These are phyloP conservation scores for Ellobium chinense DNA, from an alignment of 2,888 invertebrate genomes.

Conservation along the genomic window DNA sequence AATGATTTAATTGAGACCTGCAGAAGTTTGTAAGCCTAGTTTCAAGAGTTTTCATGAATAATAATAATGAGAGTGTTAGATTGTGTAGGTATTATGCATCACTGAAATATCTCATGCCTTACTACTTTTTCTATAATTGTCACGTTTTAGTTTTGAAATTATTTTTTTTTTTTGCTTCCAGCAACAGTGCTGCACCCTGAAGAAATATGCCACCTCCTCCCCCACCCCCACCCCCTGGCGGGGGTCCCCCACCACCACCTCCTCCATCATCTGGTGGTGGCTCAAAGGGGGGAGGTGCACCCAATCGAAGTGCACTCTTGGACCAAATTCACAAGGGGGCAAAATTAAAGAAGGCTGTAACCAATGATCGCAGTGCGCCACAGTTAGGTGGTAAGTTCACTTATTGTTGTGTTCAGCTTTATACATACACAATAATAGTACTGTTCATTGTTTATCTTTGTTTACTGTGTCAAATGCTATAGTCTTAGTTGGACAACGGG, in stretches of 20 bases:
- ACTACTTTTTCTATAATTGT: background rate
- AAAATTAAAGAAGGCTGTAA: conserved; percentile 63
- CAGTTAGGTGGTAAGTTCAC: conserved; percentile 79
- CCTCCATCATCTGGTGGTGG: conserved; percentile 49
- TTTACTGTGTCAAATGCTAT: background rate
- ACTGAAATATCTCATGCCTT: too few species aligned
- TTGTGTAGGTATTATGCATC: too few species aligned
- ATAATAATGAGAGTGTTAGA: too few species aligned
- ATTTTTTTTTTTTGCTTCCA: background rate
- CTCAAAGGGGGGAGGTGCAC: conserved; percentile 61
- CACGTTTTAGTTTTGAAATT: too few species aligned
- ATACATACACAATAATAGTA: background rate
- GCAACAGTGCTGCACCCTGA: conserved; percentile 10
- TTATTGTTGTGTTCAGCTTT: background rate
- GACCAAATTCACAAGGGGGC: conserved; percentile 61
- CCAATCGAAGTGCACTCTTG: conserved; percentile 78
- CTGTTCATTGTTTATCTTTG: background rate
- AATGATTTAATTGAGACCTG: too few species aligned
- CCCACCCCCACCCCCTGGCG: conserved; percentile 46
- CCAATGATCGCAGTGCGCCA: conserved; percentile 68
- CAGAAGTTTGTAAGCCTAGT: too few species aligned
- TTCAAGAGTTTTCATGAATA: too few species aligned
- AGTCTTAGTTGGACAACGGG: too few species aligned
- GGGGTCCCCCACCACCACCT: conserved; percentile 49
- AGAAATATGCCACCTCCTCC: conserved; percentile 40